Evolutionary conservation across 2,113 vertebrate species (phyloP), one percentile per base, ranked within the genome.

Genomic region (Narcine bancroftii): DNA sequence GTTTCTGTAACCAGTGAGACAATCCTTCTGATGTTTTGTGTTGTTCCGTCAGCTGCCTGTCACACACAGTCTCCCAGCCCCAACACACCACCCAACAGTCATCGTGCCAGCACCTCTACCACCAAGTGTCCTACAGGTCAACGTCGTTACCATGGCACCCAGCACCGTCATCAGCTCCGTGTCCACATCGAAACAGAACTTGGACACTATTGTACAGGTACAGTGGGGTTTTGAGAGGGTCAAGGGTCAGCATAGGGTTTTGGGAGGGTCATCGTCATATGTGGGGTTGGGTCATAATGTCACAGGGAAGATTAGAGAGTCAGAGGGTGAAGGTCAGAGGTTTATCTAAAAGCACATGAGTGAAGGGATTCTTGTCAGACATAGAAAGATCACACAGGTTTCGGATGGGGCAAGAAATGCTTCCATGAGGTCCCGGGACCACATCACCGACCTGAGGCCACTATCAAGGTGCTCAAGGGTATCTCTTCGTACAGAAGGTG

Each of bases 181-280:
- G 92, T 99, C 98, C 92, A 99, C 99, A 0, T 99, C 98, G 92
- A 96, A 98, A 94, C 98, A 99, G 94, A 99, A 99, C 94, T 96
- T 99, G 96, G 99, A 99, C 95, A 99, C 99, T 93, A 99, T 99
- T 0, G 99, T 99, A 95, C 99, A 99, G 96, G 99, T 99, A 93
- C 93, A 94, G 50, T 36, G 39, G 39, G 17, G 50, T 19, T 17
- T 76, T 21, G 2, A 24, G 19, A 7, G 66, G 19, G 66, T 4
- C 19, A 26, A 2, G 66, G 21, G 19, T 69, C 66, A 24, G 66
- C 66, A 26, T 24, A 69, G 21, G 66, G 66, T 69, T 4, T 24
- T 5, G 19, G 60, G 17, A 77, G 39, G 42, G 75, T 77, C 39
- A 36, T 7, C 6, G 3, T 72, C 26, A 72, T 6, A 6, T 33